phyloP scores from a whole-genome alignment of 2,888 invertebrate genomes.

The Anthophora plumipes region DNA sequence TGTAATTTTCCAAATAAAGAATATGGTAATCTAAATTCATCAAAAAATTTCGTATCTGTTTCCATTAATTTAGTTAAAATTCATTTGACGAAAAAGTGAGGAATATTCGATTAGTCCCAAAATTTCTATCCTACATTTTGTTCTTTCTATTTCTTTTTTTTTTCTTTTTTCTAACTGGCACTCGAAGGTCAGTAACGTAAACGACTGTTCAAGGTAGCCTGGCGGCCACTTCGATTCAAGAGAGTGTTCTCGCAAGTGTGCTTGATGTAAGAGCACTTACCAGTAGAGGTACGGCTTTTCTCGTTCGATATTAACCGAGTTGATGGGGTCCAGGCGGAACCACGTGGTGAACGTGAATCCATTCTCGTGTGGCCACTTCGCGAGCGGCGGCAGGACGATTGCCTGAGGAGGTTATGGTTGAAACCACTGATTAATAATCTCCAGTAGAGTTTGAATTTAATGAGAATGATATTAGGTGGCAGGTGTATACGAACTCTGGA shows the following conservation, averaged over 20 bases:
- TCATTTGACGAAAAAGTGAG: no score
- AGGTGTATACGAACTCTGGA: no score
- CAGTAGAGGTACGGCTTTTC: slow-evolving; percentile 99
- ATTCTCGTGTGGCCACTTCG: slow-evolving; percentile 99
- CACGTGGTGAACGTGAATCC: slow-evolving; percentile 99
- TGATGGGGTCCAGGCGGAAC: slow-evolving; percentile 99
- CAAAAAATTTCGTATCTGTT: no score
- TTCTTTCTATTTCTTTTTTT: background rate
- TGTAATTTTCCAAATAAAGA: no score
- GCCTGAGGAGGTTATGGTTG: slow-evolving; percentile 88
- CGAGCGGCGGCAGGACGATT: slow-evolving; percentile 97
- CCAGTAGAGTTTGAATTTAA: background rate
- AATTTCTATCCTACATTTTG: background rate
- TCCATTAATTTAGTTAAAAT: no score
- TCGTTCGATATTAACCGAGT: slow-evolving; percentile 98
- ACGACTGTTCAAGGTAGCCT: slow-evolving; percentile 58
- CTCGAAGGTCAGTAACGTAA: slow-evolving; percentile 41
- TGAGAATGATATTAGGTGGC: no score
- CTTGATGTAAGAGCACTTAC: slow-evolving; percentile 86
- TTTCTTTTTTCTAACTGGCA: background rate
- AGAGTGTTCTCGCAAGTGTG: slow-evolving; percentile 58
- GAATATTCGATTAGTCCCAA: no score
- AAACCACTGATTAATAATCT: slow-evolving; percentile 17
- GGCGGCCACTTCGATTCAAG: slow-evolving; percentile 54
- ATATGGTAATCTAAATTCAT: no score